phyloP scores from a whole-genome alignment of 2,888 invertebrate genomes.

The Ernsta delagoae region DNA sequence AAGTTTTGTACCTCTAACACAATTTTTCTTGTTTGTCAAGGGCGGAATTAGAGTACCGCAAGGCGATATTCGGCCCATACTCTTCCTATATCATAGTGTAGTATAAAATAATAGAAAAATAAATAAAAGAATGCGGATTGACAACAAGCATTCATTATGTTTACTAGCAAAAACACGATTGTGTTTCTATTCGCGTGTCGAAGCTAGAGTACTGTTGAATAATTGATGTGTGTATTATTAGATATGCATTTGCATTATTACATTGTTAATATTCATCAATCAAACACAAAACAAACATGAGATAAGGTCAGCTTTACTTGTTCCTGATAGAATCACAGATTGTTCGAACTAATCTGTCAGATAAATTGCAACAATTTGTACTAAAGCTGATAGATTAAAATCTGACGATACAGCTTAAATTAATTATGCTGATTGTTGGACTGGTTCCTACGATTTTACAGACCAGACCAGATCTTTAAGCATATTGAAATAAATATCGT shows the following conservation, averaged over 20 bases:
- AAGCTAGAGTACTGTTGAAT: conserved; percentile 7
- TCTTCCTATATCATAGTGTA: not conserved
- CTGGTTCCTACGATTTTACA: too few species aligned
- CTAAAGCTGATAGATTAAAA: too few species aligned
- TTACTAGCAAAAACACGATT: conserved; percentile 2
- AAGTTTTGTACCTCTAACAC: too few species aligned
- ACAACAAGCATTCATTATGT: not conserved
- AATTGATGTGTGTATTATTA: conserved; percentile 3
- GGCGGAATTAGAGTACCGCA: too few species aligned
- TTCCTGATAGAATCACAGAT: too few species aligned
- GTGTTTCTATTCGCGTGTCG: conserved; percentile 9
- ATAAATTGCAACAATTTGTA: too few species aligned
- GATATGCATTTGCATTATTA: conserved; percentile 1
- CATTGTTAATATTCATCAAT: not conserved
- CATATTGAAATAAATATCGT: too few species aligned
- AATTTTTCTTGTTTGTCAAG: too few species aligned
- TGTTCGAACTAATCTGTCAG: too few species aligned
- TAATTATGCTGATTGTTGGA: too few species aligned
- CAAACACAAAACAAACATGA: not conserved
- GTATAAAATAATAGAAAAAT: not conserved
- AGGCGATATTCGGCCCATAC: not conserved
- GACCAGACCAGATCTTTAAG: too few species aligned
- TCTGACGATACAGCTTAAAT: too few species aligned
- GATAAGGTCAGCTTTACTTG: not conserved
- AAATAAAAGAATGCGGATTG: not conserved